Percentiles rank a stretch among this genome's conserved stretches.
These are phyloP conservation scores for Gari tellinella DNA, from an alignment of 2,888 invertebrate species.

Conservation along the genomic window DNA sequence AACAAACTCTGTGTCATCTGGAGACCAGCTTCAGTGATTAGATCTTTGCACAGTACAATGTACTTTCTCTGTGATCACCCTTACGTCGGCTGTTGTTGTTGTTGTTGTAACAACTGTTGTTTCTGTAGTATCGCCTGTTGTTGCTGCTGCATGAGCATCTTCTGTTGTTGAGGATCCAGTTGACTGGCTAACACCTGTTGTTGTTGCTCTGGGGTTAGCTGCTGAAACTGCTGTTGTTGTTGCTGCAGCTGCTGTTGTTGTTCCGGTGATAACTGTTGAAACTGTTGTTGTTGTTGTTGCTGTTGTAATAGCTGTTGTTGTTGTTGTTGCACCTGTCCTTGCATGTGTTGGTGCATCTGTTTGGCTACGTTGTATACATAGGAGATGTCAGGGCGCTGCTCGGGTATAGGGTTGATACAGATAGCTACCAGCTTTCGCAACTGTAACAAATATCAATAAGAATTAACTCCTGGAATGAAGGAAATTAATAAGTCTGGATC, in stretches of 20 bases:
- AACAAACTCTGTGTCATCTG: too few relatives aligned
- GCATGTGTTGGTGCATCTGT: constrained; percentile 82
- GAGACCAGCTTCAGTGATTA: too few relatives aligned
- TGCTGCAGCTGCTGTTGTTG: constrained; percentile 19
- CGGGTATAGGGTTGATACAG: constrained; percentile 86
- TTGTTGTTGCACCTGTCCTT: constrained; percentile 56
- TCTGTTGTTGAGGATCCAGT: constrained; percentile 61
- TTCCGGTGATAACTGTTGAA: too few relatives aligned
- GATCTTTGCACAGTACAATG: too few relatives aligned
- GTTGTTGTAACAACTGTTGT: constrained; percentile 43
- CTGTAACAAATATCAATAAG: constrained; percentile 83
- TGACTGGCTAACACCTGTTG: constrained; percentile 44
- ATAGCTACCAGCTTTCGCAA: constrained; percentile 85
- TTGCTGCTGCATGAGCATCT: constrained; percentile 51
- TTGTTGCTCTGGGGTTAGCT: constrained; percentile 51
- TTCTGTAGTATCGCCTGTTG: constrained; percentile 56
- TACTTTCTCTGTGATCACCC: too few relatives aligned
- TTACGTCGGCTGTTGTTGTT: constrained; percentile 47
- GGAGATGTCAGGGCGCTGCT: constrained; percentile 85
- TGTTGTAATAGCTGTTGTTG: constrained; percentile 39
- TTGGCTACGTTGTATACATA: constrained; percentile 85
- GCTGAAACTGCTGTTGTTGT: constrained; percentile 52
- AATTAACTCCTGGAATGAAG: too few relatives aligned
- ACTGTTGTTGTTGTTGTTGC: constrained; percentile 45
- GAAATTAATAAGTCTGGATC: too few relatives aligned